phyloP scores from a whole-genome alignment of 2,888 invertebrate species.

The Latrodectus elegans region DNA sequence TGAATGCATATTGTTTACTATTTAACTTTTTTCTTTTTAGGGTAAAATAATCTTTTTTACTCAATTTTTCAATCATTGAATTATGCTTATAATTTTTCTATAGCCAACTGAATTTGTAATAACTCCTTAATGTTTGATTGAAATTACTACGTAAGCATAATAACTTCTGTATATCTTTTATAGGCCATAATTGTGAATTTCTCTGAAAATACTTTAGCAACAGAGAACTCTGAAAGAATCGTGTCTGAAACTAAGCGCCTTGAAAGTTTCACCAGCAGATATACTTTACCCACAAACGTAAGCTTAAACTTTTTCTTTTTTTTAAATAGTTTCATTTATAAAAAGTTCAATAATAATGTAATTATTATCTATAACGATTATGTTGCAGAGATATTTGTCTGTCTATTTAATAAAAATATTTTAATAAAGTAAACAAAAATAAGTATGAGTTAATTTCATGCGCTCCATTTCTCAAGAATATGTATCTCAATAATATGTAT shows the following conservation, averaged over 20 bases:
- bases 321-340: too few relatives aligned
- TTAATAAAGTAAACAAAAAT: background rate
- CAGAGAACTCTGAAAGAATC: background rate
- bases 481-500: too few relatives aligned
- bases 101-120: too few relatives aligned
- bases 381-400: background rate
- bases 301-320: slow-evolving; percentile 12
- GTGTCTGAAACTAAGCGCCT: slow-evolving; percentile 14
- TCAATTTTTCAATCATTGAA: too few relatives aligned
- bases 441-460: background rate
- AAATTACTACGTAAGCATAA: too few relatives aligned
- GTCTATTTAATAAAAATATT: background rate
- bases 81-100: too few relatives aligned
- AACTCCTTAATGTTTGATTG: too few relatives aligned
- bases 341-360: too few relatives aligned
- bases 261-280: slow-evolving; percentile 49
- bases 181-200: background rate
- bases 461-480: background rate
- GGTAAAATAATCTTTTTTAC: too few relatives aligned
- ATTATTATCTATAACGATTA: background rate
- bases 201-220: background rate
- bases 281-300: slow-evolving; percentile 48
- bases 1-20: too few relatives aligned
- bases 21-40: too few relatives aligned
- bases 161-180: background rate